phyloP scores from a whole-genome alignment of 2,113 vertebrate genomes.

The Cottus gobio region DNA sequence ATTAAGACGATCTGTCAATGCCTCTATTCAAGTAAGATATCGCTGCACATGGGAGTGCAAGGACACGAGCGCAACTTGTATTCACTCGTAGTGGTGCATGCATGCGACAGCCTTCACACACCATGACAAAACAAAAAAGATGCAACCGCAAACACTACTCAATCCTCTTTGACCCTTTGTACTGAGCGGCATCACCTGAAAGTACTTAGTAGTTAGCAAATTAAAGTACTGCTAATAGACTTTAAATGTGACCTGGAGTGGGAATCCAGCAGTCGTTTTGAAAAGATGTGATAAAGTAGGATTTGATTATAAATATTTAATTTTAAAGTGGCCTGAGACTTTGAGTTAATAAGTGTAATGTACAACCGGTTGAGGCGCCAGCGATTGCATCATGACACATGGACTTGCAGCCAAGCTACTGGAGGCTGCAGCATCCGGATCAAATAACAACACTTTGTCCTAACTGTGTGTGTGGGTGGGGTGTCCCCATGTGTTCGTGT shows the following conservation, averaged over 20 bases:
- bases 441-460: constrained; percentile 69
- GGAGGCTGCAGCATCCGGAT: constrained; percentile 45
- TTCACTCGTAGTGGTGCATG: background rate
- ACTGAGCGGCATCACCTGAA: background rate
- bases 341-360: constrained; percentile 38
- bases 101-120: background rate
- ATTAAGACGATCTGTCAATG: background rate
- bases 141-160: background rate
- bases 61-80: background rate
- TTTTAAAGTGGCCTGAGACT: constrained; percentile 11
- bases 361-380: constrained; percentile 36
- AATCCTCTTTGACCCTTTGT: background rate
- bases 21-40: background rate
- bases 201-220: background rate
- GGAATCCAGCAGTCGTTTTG: background rate
- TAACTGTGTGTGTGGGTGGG: constrained; percentile 68
- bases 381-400: constrained; percentile 29
- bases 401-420: constrained; percentile 31
- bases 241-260: background rate
- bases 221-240: background rate
- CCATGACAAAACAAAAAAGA: background rate
- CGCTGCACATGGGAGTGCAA: background rate
- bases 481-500: constrained; percentile 58
- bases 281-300: background rate
- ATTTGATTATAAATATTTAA: constrained; percentile 13